phyloP scores from a whole-genome alignment of 2,797 vertebrate species.

The Amphiprion clarkii region DNA sequence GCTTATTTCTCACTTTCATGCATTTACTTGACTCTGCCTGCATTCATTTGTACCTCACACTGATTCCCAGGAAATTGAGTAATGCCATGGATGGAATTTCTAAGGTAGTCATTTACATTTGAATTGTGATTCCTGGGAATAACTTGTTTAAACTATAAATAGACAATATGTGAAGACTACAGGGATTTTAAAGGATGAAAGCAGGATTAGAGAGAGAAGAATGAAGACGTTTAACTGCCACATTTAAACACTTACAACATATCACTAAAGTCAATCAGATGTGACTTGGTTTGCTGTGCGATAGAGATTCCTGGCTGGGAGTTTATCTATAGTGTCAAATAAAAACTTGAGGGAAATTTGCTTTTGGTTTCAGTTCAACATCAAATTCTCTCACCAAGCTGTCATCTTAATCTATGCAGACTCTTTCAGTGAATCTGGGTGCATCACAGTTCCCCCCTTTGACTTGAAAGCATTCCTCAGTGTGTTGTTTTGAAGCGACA shows the following conservation, averaged over 20 bases:
- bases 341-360: conserved; percentile 20
- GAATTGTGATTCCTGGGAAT: neutral
- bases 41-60: neutral
- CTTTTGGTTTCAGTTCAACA: conserved; percentile 37
- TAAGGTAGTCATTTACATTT: neutral
- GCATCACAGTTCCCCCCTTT: conserved; percentile 15
- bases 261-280: neutral
- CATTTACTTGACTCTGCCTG: conserved; percentile 1
- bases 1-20: conserved; percentile 27
- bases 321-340: neutral
- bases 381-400: conserved; percentile 23
- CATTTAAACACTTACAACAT: neutral
- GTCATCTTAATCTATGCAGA: conserved; percentile 28
- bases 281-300: neutral
- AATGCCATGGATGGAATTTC: conserved; percentile 7
- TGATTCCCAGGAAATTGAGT: neutral
- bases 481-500: conserved; percentile 35
- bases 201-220: neutral
- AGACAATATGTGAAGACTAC: neutral
- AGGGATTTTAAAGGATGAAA: neutral
- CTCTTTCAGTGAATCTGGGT: conserved; percentile 31
- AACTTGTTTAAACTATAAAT: neutral
- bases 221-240: neutral
- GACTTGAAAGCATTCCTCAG: conserved; percentile 65
- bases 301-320: neutral